Conservation (phyloP, 2,113 vertebrate genomes). For the Monarcha castaneiventris region DNA sequence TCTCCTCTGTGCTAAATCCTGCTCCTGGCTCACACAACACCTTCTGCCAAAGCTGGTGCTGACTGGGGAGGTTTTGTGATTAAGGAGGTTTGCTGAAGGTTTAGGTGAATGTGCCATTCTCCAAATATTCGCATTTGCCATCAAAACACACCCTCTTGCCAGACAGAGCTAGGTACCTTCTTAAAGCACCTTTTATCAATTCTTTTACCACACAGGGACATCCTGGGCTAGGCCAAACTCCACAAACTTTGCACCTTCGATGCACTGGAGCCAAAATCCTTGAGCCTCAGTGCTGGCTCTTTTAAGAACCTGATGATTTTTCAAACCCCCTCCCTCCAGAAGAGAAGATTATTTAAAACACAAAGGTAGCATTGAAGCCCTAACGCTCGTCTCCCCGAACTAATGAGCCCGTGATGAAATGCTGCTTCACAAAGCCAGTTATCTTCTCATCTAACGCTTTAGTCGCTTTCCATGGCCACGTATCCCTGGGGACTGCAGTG, state of each 20-base stretch:
- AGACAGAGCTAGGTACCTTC: not conserved
- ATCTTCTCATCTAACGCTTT: not conserved
- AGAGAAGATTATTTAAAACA: constrained; percentile 19
- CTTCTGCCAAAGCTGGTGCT: not conserved
- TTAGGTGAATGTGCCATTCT: not conserved
- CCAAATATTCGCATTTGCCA: not conserved
- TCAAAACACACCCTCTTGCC: not conserved
- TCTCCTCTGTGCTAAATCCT: not conserved
- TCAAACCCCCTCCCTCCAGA: not conserved
- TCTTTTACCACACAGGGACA: not conserved
- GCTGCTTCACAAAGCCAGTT: constrained; percentile 56
- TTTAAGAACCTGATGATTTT: not conserved
- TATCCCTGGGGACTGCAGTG: not conserved
- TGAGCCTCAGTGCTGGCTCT: not conserved
- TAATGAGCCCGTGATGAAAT: constrained; percentile 79
- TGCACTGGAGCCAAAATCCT: not conserved
- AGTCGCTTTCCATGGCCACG: not conserved
- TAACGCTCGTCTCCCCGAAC: not conserved
- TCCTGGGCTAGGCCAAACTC: not conserved
- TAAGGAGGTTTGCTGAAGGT: not conserved
- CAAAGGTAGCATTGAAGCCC: constrained; percentile 79
- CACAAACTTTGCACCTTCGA: not conserved
- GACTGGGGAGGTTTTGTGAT: not conserved
- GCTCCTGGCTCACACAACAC: not conserved
- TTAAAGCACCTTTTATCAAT: not conserved